phyloP scores from a whole-genome alignment of 92 coral and sea anemone genomes.

The Zoanthus solanderi region DNA sequence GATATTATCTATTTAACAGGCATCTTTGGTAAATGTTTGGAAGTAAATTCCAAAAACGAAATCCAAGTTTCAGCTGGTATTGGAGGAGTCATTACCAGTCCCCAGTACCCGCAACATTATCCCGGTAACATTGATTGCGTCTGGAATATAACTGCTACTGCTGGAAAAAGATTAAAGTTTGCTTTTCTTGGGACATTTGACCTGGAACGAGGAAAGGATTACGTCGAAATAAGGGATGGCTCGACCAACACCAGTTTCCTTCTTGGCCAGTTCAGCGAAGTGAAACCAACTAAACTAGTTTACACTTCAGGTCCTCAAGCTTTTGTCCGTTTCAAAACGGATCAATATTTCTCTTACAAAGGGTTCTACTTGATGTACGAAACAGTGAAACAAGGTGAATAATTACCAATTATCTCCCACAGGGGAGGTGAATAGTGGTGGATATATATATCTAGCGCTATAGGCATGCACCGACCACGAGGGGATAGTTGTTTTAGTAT shows the following conservation, averaged over 20 bases:
- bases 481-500: too few species aligned
- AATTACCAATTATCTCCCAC: background rate
- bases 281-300: background rate
- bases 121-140: constrained; percentile 14
- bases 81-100: constrained; percentile 28
- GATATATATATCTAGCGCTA: too few species aligned
- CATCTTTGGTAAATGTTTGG: background rate
- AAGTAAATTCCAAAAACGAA: background rate
- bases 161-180: constrained; percentile 8
- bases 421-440: too few species aligned
- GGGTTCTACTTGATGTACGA: constrained; percentile 30
- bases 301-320: constrained; percentile 21
- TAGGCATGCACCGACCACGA: too few species aligned
- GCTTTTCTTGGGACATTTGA: background rate
- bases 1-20: background rate
- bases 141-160: constrained; percentile 15
- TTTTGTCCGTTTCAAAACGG: constrained; percentile 8
- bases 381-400: constrained; percentile 25
- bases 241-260: background rate
- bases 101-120: constrained; percentile 3
- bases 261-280: background rate
- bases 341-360: background rate
- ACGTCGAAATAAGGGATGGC: constrained; percentile 11
- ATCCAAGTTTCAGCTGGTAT: background rate
- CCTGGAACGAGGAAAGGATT: background rate